phyloP scores from a whole-genome alignment of 2,797 vertebrate species.

The Botia kubotai region DNA sequence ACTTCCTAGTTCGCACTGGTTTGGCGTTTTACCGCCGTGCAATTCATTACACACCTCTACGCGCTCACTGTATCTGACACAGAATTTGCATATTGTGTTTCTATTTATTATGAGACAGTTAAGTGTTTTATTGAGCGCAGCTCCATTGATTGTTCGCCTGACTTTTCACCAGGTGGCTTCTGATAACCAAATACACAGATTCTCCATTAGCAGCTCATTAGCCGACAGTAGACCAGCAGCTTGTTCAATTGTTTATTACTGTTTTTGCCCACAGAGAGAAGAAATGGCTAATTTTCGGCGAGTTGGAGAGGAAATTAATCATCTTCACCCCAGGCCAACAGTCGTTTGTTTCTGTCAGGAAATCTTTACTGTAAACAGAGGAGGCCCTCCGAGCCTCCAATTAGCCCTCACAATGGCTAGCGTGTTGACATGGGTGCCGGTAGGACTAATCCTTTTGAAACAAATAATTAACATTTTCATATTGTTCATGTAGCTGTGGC shows the following conservation, averaged over 20 bases:
- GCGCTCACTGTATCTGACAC: not conserved
- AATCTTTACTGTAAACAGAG: slow-evolving; percentile 40
- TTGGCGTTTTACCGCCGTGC: not conserved
- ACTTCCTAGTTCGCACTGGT: not conserved
- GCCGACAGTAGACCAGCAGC: slow-evolving; percentile 22
- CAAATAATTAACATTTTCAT: slow-evolving; percentile 15
- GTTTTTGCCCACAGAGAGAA: not conserved
- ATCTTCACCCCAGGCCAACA: slow-evolving; percentile 25
- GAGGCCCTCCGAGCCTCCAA: slow-evolving; percentile 22
- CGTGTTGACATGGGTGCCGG: not conserved
- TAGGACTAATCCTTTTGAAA: slow-evolving; percentile 31
- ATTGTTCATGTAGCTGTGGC: slow-evolving; percentile 9
- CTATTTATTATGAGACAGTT: not conserved
- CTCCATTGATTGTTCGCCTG: slow-evolving; percentile 6
- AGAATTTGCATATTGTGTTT: not conserved
- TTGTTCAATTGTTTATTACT: slow-evolving; percentile 32
- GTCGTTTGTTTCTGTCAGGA: slow-evolving; percentile 44
- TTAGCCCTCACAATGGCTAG: slow-evolving; percentile 27
- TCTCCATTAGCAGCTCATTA: slow-evolving; percentile 39
- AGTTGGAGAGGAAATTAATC: slow-evolving; percentile 34
- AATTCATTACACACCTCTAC: not conserved
- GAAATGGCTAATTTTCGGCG: slow-evolving; percentile 12
- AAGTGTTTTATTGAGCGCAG: not conserved
- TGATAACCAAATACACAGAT: slow-evolving; percentile 13
- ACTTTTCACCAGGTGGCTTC: slow-evolving; percentile 20